phyloP scores from a whole-genome alignment of 2,797 vertebrate species.

The Propithecus perrieri region DNA sequence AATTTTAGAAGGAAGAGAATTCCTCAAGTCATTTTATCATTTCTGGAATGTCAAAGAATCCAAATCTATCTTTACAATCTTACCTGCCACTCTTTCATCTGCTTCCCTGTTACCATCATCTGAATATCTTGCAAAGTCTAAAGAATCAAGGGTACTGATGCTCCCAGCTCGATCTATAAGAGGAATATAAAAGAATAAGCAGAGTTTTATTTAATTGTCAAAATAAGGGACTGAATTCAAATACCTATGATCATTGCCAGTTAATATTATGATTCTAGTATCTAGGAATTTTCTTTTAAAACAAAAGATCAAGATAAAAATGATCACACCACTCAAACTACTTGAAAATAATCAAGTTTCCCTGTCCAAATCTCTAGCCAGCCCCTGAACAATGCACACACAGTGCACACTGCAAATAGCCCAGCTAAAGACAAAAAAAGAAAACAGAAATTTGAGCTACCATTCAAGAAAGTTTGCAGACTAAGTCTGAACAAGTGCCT shows the following conservation, averaged over 20 bases:
- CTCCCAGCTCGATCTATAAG: slow-evolving; percentile 95
- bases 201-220: slow-evolving; percentile 43
- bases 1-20: slow-evolving; percentile 35
- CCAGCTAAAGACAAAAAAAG: not conserved
- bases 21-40: slow-evolving; percentile 34
- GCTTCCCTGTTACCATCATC: slow-evolving; percentile 98
- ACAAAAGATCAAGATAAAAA: slow-evolving; percentile 37
- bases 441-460: not conserved
- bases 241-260: not conserved
- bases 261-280: slow-evolving; percentile 42
- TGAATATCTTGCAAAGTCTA: slow-evolving; percentile 99
- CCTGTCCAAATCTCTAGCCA: not conserved
- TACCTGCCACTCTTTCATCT: slow-evolving; percentile 96
- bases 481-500: not conserved
- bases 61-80: slow-evolving; percentile 27
- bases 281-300: not conserved
- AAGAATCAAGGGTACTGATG: slow-evolving; percentile 99
- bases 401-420: not conserved
- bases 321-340: not conserved
- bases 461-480: not conserved
- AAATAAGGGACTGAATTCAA: slow-evolving; percentile 13
- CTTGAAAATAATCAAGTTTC: slow-evolving; percentile 15
- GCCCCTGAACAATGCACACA: not conserved
- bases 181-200: not conserved
- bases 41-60: slow-evolving; percentile 22